A percentile compares a stretch with the other conserved stretches of the same genome.
Conservation (phyloP, 2,797 vertebrate species). For the Cheirogaleus major region DNA sequence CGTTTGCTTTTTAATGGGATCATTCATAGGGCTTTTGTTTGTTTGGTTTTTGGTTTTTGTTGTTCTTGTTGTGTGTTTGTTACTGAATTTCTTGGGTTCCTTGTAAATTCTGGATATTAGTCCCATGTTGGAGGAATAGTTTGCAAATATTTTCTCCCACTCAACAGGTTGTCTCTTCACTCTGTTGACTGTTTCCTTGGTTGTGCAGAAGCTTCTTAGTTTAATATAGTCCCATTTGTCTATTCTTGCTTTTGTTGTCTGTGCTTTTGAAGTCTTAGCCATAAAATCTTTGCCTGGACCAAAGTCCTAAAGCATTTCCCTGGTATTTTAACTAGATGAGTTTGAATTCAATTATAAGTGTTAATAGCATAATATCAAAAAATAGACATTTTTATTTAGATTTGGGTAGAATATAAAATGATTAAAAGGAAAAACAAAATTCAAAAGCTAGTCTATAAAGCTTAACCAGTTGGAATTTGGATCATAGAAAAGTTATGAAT, state of each 20-base stretch:
- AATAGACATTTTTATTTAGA: not conserved
- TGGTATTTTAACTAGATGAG: not conserved
- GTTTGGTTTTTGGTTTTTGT: not conserved
- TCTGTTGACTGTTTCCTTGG: not conserved
- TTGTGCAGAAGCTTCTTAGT: not conserved
- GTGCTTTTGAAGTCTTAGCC: not conserved
- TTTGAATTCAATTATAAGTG: not conserved
- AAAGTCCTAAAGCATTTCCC: not conserved
- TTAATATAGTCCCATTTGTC: not conserved
- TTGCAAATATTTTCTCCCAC: not conserved
- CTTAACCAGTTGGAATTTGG: not conserved
- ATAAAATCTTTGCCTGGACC: not conserved
- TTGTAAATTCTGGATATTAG: not conserved
- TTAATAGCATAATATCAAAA: not conserved
- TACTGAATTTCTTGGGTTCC: not conserved
- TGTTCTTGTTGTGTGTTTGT: not conserved
- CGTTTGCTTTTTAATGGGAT: not conserved
- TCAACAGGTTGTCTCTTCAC: not conserved
- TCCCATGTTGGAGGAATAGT: not conserved
- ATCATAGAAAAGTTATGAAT: not conserved
- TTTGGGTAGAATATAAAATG: not conserved
- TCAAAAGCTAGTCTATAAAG: not conserved
- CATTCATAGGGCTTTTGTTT: not conserved
- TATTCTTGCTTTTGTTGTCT: not conserved
- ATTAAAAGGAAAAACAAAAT: not conserved